Conservation (phyloP, 2,888 invertebrate genomes). For the Torymus texanus region DNA sequence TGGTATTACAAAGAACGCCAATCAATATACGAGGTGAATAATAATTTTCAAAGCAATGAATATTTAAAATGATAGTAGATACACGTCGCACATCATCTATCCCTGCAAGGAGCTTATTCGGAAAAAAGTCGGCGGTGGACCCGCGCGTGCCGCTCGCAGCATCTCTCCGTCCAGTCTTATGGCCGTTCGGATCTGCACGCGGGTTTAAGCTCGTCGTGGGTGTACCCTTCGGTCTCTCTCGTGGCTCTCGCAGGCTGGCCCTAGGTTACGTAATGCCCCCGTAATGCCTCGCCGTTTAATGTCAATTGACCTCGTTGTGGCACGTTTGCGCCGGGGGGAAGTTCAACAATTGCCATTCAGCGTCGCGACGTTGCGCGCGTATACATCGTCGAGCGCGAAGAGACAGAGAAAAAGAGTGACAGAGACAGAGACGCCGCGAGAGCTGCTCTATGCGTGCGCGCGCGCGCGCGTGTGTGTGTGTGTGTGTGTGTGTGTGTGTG, state of each 20-base stretch:
- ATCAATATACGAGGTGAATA: no score
- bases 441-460: background rate
- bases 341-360: constrained; percentile 75
- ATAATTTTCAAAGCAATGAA: no score
- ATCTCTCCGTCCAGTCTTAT: no score
- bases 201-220: constrained; percentile 56
- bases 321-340: constrained; percentile 73
- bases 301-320: constrained; percentile 75
- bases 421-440: background rate
- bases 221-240: constrained; percentile 68
- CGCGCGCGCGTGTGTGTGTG: constrained; percentile 50
- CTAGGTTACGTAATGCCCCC: constrained; percentile 72
- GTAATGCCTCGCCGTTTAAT: constrained; percentile 73
- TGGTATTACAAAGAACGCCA: no score
- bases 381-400: constrained; percentile 14
- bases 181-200: no score
- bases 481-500: constrained; percentile 41
- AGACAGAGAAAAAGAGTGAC: constrained; percentile 23
- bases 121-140: no score
- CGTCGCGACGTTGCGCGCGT: constrained; percentile 58
- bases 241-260: constrained; percentile 64
- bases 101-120: no score
- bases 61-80: no score
- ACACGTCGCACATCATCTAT: no score
- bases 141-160: no score